A percentile compares a stretch with the other conserved stretches of the same genome.
phyloP scores from a whole-genome alignment of 2,113 vertebrate species.

The Empidonax alnorum region DNA sequence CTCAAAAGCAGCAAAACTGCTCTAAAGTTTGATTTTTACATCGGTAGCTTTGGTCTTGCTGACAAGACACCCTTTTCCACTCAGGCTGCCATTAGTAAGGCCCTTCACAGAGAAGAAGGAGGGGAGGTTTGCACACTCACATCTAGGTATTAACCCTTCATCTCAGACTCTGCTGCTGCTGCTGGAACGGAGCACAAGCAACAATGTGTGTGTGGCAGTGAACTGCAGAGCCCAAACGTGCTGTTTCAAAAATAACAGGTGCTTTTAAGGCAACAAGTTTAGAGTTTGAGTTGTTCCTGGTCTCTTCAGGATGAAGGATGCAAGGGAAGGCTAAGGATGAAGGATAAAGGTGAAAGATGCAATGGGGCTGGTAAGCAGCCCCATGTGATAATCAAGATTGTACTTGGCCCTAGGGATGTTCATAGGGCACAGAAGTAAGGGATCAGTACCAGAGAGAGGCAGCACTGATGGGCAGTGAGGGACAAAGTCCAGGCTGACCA shows the following conservation, averaged over 20 bases:
- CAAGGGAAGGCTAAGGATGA: not conserved
- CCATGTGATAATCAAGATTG: not conserved
- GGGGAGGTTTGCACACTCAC: not conserved
- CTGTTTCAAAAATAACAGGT: not conserved
- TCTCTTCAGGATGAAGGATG: not conserved
- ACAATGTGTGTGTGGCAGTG: not conserved
- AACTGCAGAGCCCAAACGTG: not conserved
- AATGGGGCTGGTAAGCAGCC: not conserved
- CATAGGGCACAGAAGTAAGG: not conserved
- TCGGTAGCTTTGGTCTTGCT: not conserved
- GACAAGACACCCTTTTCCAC: constrained; percentile 15
- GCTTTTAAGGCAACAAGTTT: not conserved
- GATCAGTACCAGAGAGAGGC: not conserved
- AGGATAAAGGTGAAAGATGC: not conserved
- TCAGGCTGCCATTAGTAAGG: not conserved
- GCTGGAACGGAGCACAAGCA: not conserved
- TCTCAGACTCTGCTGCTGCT: not conserved
- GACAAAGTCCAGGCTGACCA: not conserved
- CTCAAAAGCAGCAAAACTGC: constrained; percentile 2
- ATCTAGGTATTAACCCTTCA: not conserved
- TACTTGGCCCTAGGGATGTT: not conserved
- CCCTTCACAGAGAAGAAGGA: not conserved
- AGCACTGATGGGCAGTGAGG: not conserved
- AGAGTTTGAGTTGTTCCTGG: not conserved
- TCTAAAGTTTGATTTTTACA: not conserved